Conservation (phyloP, 2,113 vertebrate species). For the Microtus ochrogaster region DNA sequence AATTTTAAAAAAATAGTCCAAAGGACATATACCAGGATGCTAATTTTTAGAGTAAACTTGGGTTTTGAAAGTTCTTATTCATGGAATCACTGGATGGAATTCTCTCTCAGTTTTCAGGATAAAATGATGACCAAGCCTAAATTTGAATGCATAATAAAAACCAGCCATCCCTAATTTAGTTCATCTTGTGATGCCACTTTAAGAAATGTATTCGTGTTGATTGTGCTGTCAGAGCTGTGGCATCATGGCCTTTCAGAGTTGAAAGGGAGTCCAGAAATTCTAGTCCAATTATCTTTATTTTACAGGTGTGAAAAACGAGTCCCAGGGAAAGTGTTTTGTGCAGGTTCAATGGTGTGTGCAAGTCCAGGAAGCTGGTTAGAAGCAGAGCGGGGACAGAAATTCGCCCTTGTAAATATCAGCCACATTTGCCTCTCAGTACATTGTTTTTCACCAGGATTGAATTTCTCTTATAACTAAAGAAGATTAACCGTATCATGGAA, state of each 20-base stretch:
- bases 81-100: neutral
- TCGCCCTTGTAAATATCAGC: neutral
- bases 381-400: neutral
- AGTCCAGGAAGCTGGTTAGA: neutral
- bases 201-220: neutral
- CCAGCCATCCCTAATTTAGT: neutral
- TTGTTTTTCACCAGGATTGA: neutral
- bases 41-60: constrained; percentile 13
- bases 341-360: neutral
- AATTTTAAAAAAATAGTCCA: neutral
- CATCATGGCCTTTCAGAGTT: neutral
- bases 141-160: neutral
- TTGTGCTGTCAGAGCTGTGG: neutral
- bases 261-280: constrained; percentile 33
- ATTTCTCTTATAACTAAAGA: neutral
- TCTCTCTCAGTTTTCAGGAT: neutral
- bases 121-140: constrained; percentile 9
- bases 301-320: constrained; percentile 16
- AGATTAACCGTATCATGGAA: neutral
- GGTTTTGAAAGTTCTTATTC: neutral
- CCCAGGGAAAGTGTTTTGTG: neutral
- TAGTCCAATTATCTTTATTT: neutral
- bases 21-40: neutral
- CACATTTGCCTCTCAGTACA: neutral
- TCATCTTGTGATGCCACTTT: neutral